Evolutionary conservation across 2,797 vertebrate genomes (phyloP), one percentile per base, ranked within the genome.

Genomic region (Acanthurus tractus): DNA sequence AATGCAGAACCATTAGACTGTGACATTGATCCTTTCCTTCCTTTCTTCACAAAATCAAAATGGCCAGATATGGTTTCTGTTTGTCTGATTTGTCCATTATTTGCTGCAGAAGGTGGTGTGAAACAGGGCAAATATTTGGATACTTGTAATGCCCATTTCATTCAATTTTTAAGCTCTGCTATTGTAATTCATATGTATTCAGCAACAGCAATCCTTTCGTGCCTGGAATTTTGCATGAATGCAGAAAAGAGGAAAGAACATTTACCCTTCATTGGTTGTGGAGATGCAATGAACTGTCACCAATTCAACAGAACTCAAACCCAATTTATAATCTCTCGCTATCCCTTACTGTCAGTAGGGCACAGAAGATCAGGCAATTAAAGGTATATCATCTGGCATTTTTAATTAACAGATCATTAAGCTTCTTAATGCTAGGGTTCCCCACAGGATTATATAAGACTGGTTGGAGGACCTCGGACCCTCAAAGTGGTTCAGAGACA

Each of bases 71-170:
- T 34, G 29, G 29, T 34, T 34, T 34, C 29, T 34, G 29, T 34
- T 34, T 34, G 29, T 34, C 29, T 34, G 29, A 34, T 64, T 22
- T 50, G 18, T 59, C 50, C 36, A 78, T 38, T 62, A 45, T 64
- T 67, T 71, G 50, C 78, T 86, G 69, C 76, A 84, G 64, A 81
- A 56, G 34, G 49, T 66, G 70, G 38, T 62, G 22, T 63, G 23
- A 46, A 73, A 79, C 42, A 49, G 38, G 56, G 73, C 55, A 73
- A 73, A 71, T 34, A 36, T 81, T 61, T 45, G 70, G 22, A 63
- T 68, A 17, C 22, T 64, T 40, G 55, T 57, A 49, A 29, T 70
- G 63, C 40, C 61, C 0, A 61, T 69, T 69, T 68, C 17, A 69
- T 79, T 45, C 17, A 68, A 57, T 52, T 66, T 68, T 72, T 40